phyloP scores from a whole-genome alignment of 2,113 vertebrate species.

The Motacilla tschutschensis region DNA sequence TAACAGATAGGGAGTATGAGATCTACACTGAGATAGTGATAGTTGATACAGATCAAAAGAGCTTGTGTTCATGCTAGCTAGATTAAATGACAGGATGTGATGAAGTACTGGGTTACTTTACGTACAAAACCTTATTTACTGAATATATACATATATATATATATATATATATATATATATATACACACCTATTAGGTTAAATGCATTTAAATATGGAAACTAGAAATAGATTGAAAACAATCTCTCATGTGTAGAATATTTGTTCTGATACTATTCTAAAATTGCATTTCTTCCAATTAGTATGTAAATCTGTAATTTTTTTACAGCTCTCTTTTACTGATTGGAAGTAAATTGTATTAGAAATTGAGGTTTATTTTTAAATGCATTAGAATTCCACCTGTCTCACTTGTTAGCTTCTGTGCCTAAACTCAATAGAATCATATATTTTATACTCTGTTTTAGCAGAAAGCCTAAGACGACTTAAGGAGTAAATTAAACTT shows the following conservation, averaged over 20 bases:
- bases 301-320: slow-evolving; percentile 26
- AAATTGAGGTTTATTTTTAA: slow-evolving; percentile 45
- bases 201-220: not conserved
- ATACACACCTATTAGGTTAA: not conserved
- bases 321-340: slow-evolving; percentile 33
- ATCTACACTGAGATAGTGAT: slow-evolving; percentile 66
- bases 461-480: not conserved
- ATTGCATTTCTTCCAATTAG: slow-evolving; percentile 49
- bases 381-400: not conserved
- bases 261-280: slow-evolving; percentile 40
- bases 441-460: not conserved
- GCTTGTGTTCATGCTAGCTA: slow-evolving; percentile 27
- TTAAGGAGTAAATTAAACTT: not conserved
- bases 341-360: slow-evolving; percentile 28
- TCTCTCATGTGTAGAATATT: slow-evolving; percentile 17
- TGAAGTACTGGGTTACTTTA: slow-evolving; percentile 50
- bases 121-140: slow-evolving; percentile 14
- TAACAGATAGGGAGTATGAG: slow-evolving; percentile 64
- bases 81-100: slow-evolving; percentile 70
- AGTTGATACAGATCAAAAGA: slow-evolving; percentile 67
- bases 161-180: not conserved
- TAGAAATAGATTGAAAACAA: slow-evolving; percentile 44
- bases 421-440: not conserved
- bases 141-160: not conserved
- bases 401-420: not conserved